These are phyloP conservation scores for Fundulus diaphanus DNA, from an alignment of 2,797 vertebrate species.

Conservation along the genomic window DNA sequence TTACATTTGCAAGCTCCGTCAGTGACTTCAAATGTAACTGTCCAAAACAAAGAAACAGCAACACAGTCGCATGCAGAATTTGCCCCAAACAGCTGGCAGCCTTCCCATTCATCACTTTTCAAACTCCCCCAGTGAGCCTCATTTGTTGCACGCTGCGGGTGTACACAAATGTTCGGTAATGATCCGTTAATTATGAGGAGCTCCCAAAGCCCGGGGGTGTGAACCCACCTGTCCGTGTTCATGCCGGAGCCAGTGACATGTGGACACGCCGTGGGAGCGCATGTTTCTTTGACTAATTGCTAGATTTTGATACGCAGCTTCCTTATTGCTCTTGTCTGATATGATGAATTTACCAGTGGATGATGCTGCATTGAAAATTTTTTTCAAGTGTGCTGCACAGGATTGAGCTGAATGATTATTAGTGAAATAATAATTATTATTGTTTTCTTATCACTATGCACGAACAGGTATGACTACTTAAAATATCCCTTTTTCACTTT, in stretches of 20 bases:
- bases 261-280: constrained; percentile 37
- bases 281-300: constrained; percentile 32
- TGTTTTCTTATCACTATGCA: no score
- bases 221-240: constrained; percentile 54
- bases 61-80: neutral
- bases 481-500: neutral
- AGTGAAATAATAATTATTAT: no score
- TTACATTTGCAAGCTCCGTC: neutral
- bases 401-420: neutral
- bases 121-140: constrained; percentile 48
- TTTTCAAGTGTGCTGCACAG: neutral
- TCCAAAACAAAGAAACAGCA: neutral
- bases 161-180: constrained; percentile 48
- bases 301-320: constrained; percentile 10
- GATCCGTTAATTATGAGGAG: constrained; percentile 63
- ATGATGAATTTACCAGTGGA: constrained; percentile 15
- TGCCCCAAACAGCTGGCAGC: neutral
- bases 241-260: constrained; percentile 40
- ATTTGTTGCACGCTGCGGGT: constrained; percentile 47
- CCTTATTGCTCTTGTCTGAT: constrained; percentile 26
- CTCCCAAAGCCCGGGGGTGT: constrained; percentile 40
- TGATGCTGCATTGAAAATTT: neutral
- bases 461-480: no score
- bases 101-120: constrained; percentile 48
- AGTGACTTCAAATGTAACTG: neutral